Evolutionary conservation across 92 coral and sea anemone species (phyloP).

Genomic region (Zoanthus sansibaricus): DNA sequence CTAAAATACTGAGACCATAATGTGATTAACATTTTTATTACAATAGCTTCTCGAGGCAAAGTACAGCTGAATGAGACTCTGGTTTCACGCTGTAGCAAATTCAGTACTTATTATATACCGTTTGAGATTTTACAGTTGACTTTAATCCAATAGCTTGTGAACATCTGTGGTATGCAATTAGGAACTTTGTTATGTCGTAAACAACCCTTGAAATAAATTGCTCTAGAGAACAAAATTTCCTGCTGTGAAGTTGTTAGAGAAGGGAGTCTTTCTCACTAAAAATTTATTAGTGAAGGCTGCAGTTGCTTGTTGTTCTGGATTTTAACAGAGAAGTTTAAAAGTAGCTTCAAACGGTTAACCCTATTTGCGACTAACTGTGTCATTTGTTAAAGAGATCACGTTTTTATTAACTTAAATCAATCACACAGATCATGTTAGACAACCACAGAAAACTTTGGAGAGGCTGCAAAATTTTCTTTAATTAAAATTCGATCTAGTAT

Average conservation of each 20-base stretch:
- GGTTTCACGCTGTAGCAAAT: background rate
- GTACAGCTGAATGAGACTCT: background rate
- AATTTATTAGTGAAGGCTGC: background rate
- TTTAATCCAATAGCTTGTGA: background rate
- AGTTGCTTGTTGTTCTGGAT: background rate
- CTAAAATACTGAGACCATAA: background rate
- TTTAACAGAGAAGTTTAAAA: background rate
- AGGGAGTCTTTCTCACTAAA: background rate
- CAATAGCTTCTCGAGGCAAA: background rate
- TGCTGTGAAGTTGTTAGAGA: slow-evolving; percentile 18
- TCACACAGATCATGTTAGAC: background rate
- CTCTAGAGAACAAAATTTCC: slow-evolving; percentile 2
- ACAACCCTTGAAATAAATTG: slow-evolving; percentile 43
- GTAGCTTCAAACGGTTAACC: background rate
- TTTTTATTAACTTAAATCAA: background rate
- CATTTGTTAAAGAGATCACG: slow-evolving; percentile 12
- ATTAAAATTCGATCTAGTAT: no score
- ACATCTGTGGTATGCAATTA: slow-evolving; percentile 18
- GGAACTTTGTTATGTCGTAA: slow-evolving; percentile 19
- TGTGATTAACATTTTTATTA: background rate
- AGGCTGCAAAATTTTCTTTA: no score
- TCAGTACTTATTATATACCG: background rate
- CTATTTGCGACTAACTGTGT: background rate
- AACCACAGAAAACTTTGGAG: no score
- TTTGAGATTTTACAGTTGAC: slow-evolving; percentile 16